Conservation (phyloP, 1,140 invertebrate species). For the Myzus persicae region DNA sequence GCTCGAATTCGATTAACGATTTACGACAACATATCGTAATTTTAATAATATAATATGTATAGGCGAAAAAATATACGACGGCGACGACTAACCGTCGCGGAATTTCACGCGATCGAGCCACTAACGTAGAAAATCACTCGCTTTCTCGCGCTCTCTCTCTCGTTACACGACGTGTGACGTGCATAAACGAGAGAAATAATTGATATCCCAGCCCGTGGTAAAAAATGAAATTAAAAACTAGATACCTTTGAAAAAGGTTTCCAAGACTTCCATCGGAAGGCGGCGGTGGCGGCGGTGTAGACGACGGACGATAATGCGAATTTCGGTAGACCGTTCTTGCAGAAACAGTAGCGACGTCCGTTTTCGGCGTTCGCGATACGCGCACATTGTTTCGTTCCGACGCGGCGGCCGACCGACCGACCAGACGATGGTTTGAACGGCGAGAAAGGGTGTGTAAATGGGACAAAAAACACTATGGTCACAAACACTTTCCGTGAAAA, state of each 20-base stretch:
- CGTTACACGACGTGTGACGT: neutral
- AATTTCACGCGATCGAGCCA: neutral
- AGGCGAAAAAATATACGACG: neutral
- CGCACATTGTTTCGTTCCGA: neutral
- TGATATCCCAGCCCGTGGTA: neutral
- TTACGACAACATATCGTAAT: neutral
- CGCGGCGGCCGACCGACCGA: neutral
- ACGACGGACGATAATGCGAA: neutral
- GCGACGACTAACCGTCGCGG: neutral
- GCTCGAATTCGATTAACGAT: neutral
- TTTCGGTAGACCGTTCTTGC: neutral
- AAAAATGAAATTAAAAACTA: neutral
- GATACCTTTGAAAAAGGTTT: conserved; percentile 9
- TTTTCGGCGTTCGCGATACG: conserved; percentile 19
- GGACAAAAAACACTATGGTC: neutral
- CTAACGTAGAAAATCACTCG: neutral
- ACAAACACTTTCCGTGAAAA: neutral
- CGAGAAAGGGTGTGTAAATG: neutral
- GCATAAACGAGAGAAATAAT: neutral
- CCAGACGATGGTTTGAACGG: neutral
- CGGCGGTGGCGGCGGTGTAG: neutral
- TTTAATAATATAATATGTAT: neutral
- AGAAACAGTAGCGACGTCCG: neutral
- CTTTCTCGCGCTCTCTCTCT: neutral
- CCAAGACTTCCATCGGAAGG: neutral